phyloP scores from a whole-genome alignment of 2,797 vertebrate species.

The Pangasius sanitwongsei region DNA sequence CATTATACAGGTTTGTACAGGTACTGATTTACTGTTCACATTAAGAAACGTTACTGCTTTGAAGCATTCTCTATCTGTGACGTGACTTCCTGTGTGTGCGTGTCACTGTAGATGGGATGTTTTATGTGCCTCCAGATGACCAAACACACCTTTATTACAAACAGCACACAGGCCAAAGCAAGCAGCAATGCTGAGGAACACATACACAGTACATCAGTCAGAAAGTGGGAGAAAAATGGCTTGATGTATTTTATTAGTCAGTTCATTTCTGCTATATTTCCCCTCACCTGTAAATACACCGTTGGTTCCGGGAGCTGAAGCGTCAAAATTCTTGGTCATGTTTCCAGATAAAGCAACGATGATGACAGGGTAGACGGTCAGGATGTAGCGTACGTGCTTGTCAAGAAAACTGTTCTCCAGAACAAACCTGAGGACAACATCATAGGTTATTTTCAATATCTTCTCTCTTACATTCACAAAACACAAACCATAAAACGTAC shows the following conservation, averaged over 20 bases:
- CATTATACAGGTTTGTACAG: background rate
- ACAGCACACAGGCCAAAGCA: conserved; percentile 61
- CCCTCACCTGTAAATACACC: conserved; percentile 73
- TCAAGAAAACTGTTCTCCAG: conserved; percentile 80
- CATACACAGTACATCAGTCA: conserved; percentile 20
- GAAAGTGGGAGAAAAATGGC: conserved; percentile 11
- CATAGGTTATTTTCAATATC: background rate
- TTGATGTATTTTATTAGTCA: background rate
- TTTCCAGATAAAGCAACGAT: conserved; percentile 78
- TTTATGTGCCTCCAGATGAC: conserved; percentile 73
- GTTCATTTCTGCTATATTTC: background rate
- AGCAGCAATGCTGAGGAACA: conserved; percentile 65
- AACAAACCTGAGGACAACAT: conserved; percentile 69
- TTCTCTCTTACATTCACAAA: background rate
- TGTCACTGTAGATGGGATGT: conserved; percentile 65
- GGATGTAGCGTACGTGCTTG: conserved; percentile 78
- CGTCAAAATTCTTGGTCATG: conserved; percentile 65
- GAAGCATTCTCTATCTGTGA: conserved; percentile 60
- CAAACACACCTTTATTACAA: conserved; percentile 62
- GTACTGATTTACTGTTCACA: conserved; percentile 4
- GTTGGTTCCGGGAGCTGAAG: conserved; percentile 59
- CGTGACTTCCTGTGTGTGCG: conserved; percentile 43
- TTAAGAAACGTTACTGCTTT: conserved; percentile 68
- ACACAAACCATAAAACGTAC: background rate
- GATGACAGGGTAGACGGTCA: conserved; percentile 78